Evolutionary conservation across 1,140 invertebrate species (phyloP), one percentile per base, ranked within the genome.

Genomic region (Drusus annulatus): DNA sequence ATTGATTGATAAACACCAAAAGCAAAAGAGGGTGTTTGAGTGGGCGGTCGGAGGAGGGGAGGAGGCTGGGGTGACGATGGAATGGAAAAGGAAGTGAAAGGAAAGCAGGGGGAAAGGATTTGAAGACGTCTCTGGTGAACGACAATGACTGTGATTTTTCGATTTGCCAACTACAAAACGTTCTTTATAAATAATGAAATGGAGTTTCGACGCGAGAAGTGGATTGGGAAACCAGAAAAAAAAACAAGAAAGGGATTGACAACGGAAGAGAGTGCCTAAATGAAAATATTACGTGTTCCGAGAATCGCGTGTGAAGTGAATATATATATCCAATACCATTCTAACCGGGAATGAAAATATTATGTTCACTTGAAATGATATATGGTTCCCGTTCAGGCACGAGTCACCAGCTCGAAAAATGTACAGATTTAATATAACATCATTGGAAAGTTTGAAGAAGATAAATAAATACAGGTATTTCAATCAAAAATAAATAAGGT

Each of bases 91-190:
- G 68, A 50, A n/a, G 68, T 45, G 68, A 71, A 50, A 50, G 21
- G 52, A 56, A 74, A 56, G 74, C 23, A 45, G 25, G 74, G 5
- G 71, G 28, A 71, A 25, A 51, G 23, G 76, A 69, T 78, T 68
- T 78, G 50, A 56, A 78, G 76, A 68, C 45, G 63, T 69, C 51
- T 68, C 31, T 56, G 25, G 60, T 63, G 76, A 78, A 78, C 63
- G 76, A 56, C 63, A 78, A 78, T 78, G 76, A 69, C 62, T 65
- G 75, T 78, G 76, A 78, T 78, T 78, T 78, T 78, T 78, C 76
- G 76, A 78, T 78, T 78, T 78, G 51, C 76, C 50, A 69, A 78
- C 76, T 78, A 78, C 76, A 78, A 78, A 78, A 78, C 76, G 63
- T 31, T 60, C 74, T 31, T 51, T 78, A 78, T 78, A 62, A 78